Evolutionary conservation across 1,140 invertebrate genomes (phyloP), one percentile per base, ranked within the genome.

Genomic region (Liolophura sinensis): DNA sequence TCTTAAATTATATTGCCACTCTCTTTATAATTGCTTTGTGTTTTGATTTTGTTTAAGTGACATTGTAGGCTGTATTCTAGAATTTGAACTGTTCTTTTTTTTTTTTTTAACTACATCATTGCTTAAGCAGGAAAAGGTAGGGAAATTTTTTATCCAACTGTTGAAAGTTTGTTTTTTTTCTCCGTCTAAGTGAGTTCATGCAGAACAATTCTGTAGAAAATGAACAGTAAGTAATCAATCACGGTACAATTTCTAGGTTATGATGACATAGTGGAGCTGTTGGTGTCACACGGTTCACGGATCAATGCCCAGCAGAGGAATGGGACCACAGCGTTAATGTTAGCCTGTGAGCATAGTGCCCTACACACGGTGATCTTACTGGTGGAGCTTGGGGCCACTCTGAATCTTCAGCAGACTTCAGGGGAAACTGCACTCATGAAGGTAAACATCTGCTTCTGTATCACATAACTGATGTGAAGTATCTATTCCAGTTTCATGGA

Each of bases 371-470:
- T 78, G 24, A 71, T 70, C 46, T 57, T 77, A 47, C 60, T 82
- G 49, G 61, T 82, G 40, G 73, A 75, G 57, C 65, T 80, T 51
- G 78, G 78, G 27, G 78, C 78, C 22, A 69, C 74, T 49, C 70
- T 79, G 22, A 79, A 82, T 62, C 64, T 75, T 27, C 71, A 75
- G 52, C 71, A 78, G 18, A 47, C 46, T 24, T 72, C 52, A 55
- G 75, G 77, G 50, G 80, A 82, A 71, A 80, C 78, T 16, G 74
- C 77, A 20, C 68, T 82, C 5, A 80, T 82, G 65, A 77, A 80
- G 77, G 79, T 81, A 74, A 64, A 20, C 20, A 62, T 50, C 16
- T 12, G 22, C 47, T 27, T n/a, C 18, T 60, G 18, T 20, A 40
- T 25, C 27, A 11, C 20, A 24, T 31, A 27, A 27, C 0, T 16